Conservation (phyloP, 2,113 vertebrate species). For the Brienomyrus brachyistius region DNA sequence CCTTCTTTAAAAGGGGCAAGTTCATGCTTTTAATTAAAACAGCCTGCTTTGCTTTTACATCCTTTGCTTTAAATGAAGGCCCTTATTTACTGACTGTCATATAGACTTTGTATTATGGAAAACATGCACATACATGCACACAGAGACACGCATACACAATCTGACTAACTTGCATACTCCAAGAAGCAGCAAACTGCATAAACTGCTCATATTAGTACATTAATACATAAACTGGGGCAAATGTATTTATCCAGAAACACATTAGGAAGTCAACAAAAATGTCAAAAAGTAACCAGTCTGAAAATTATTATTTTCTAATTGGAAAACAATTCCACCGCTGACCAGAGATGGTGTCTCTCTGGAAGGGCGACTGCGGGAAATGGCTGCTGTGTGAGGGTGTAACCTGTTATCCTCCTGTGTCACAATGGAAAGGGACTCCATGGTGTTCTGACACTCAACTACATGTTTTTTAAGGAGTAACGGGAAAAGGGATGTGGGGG, state of each 20-base stretch:
- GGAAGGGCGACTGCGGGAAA: not conserved
- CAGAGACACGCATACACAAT: not conserved
- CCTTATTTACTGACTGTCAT: not conserved
- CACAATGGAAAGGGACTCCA: not conserved
- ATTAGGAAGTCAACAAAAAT: not conserved
- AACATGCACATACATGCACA: not conserved
- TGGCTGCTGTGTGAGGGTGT: not conserved
- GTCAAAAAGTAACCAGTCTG: not conserved
- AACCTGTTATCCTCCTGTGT: not conserved
- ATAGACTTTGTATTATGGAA: not conserved
- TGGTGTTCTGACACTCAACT: not conserved
- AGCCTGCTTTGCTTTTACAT: not conserved
- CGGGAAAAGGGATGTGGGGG: not conserved
- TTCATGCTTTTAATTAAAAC: not conserved
- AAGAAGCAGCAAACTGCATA: not conserved
- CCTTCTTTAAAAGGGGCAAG: not conserved
- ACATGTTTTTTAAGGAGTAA: not conserved
- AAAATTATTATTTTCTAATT: constrained; percentile 5
- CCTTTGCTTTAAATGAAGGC: not conserved
- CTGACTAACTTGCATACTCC: not conserved
- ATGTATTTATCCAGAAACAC: not conserved
- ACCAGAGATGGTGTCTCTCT: not conserved
- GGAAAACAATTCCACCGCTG: not conserved
- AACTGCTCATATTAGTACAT: not conserved
- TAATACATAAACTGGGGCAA: not conserved